Percentiles rank a stretch among this genome's conserved stretches.
Evolutionary conservation across 2,797 vertebrate species (phyloP).

Genomic region (Pangasius sanitwongsei): DNA sequence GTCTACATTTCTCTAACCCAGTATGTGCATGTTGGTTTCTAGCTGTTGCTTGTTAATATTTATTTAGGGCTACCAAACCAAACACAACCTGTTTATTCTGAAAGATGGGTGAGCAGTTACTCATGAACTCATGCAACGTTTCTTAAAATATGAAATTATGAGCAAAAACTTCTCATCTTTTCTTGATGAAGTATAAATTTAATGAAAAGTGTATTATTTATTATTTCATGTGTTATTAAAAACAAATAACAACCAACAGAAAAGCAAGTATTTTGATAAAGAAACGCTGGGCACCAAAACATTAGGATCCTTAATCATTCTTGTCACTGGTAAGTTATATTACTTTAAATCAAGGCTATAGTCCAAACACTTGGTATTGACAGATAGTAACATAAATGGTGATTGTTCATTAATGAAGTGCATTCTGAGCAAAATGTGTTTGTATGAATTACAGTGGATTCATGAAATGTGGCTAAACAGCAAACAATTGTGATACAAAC

Average conservation of each 20-base stretch:
- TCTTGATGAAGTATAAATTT: slow-evolving; percentile 2
- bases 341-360: slow-evolving; percentile 9
- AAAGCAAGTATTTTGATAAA: slow-evolving; percentile 13
- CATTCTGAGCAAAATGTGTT: neutral
- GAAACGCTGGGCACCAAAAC: neutral
- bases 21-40: slow-evolving; percentile 39
- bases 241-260: slow-evolving; percentile 17
- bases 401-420: slow-evolving; percentile 1
- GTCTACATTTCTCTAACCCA: slow-evolving; percentile 27
- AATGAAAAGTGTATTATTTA: neutral
- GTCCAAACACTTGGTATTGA: neutral
- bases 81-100: slow-evolving; percentile 56
- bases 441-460: neutral
- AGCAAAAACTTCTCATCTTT: neutral
- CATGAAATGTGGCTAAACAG: neutral
- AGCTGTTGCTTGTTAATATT: slow-evolving; percentile 47
- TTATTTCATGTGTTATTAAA: slow-evolving; percentile 13
- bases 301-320: neutral
- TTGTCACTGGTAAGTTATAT: neutral
- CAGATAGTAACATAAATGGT: neutral
- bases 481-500: neutral
- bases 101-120: slow-evolving; percentile 7
- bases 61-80: slow-evolving; percentile 51
- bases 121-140: slow-evolving; percentile 14
- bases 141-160: neutral